Base-by-base conservation (phyloP, 1,140 invertebrate species). In the Neodiprion fabricii region DNA sequence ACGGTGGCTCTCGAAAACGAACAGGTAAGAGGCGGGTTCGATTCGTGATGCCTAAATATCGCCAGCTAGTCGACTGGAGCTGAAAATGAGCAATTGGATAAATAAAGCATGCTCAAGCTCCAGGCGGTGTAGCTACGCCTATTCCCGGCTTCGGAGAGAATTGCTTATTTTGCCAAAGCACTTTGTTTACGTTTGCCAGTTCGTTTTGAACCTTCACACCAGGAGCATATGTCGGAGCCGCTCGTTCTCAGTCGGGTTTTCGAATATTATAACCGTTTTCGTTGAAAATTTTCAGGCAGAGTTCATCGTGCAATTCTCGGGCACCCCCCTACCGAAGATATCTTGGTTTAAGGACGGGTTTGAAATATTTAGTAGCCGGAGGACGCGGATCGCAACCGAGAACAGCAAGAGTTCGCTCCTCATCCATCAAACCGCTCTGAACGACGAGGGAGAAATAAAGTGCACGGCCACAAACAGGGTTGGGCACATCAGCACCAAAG, bases 261-360 rank as follows among this genome's bases (percentile, higher is more conserved):
- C 11, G 53, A 61, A 61, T 61, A 61, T 61, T 61, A 17, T 14
- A 9, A 61, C 53, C 0, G 5, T 14, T 61, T 61, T 17, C 11
- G 53, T 61, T 61, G 53, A 61, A 68, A 70, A 40, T 76, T 75
- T 77, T 12, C 73, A 91, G 90, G 92, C 94, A 5, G 94, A 96
- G 82, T 96, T 97, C 80, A 91, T 91, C 53, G 96, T 96, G 1
- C 91, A 93, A 76, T 95, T 97, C 75, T 89, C 91, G 11, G 97
- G 97, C 1, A 91, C 92, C 48, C 97, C 98, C 0, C 85, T 91
- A 8, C 97, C 98, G 2, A 94, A 94, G 79, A 92, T 99, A 28
- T 92, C 93, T n/a, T 99, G 97, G 97, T 98, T 94, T 86, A 96
- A 96, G 85, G 95, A 97, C 84, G 94, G 94, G 49, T 94, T 94